Base-by-base conservation (phyloP, 2,113 vertebrate genomes). In the Tringa solitaria region DNA sequence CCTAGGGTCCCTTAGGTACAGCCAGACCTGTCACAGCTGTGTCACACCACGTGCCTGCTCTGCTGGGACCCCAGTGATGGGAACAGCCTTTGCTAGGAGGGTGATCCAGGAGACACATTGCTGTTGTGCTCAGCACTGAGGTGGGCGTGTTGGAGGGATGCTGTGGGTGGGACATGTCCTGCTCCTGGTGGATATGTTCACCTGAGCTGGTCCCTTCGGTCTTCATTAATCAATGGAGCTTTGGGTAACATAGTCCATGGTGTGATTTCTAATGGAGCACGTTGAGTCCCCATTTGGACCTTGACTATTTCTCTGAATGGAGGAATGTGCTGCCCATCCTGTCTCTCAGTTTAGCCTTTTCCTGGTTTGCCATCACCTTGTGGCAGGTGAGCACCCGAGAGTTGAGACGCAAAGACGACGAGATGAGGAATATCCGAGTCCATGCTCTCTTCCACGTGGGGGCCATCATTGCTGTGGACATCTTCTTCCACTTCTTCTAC, bases 401-500 rank as follows among this genome's bases (percentile, higher is more conserved):
- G 61, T 96, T 98, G 24, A 97, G 78, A 53, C 98, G 99, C 86
- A 99, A 97, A 6, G 98, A 99, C 9, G 32, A 98, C 0, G 99
- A 99, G 97, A 98, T 99, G 98, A 99, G 97, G 99, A 98, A 84
- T 60, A 99, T 99, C 94, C 96, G 87, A 1, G 59, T 98, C 48
- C 98, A 98, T 20, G 99, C 98, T 0, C 68, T 98, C 8, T 79
- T 98, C 65, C 97, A 99, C 14, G 92, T 98, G 43, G 97, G 85
- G 33, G 95, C 98, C 77, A 91, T 99, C 46, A 8, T 98, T 2
- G 90, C 98, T 0, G 98, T 99, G 95, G 99, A 99, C 54, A 28
- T 99, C 95, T 98, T 99, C 95, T 99, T 99, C 94, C 99, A 99
- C 73, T 99, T 99, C 97, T 98, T 99, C 98, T 99, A 99, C 98